Conservation (phyloP, 2,888 invertebrate genomes). For the Sisyra terminalis region DNA sequence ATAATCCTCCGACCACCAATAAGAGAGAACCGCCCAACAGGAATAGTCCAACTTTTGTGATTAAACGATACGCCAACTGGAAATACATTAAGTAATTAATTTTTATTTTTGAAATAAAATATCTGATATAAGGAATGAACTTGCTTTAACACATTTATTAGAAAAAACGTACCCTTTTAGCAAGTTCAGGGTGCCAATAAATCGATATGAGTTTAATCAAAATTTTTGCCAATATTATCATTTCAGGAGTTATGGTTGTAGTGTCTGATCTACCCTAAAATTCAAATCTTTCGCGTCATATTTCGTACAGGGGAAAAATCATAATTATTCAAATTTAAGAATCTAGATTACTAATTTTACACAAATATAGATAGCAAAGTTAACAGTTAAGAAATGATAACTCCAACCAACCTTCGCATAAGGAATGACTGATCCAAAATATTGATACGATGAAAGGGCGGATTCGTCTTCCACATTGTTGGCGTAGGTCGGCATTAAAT, state of each 20-base stretch:
- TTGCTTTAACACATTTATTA: not conserved
- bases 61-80: constrained; percentile 17
- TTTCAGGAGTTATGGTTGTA: constrained; percentile 5
- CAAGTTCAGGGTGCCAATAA: constrained; percentile 5
- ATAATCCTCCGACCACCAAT: constrained; percentile 32
- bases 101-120: not conserved
- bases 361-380: no score
- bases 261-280: constrained; percentile 2
- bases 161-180: constrained; percentile 6
- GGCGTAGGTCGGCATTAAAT: constrained; percentile 1
- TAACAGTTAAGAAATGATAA: no score
- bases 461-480: not conserved
- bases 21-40: constrained; percentile 27
- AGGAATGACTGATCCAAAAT: constrained; percentile 2
- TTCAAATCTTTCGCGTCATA: not conserved
- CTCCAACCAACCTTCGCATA: constrained; percentile 3
- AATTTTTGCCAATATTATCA: constrained; percentile 7
- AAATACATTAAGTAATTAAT: constrained; percentile 10
- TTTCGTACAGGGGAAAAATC: not conserved
- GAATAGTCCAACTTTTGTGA: constrained; percentile 28
- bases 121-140: not conserved
- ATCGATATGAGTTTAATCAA: constrained; percentile 6
- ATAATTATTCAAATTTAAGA: not conserved
- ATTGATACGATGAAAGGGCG: not conserved
- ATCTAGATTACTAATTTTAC: no score